A percentile compares a stretch with the other conserved stretches of the same genome.
phyloP scores from a whole-genome alignment of 2,113 vertebrate genomes.

The Circaetus cinerascens region DNA sequence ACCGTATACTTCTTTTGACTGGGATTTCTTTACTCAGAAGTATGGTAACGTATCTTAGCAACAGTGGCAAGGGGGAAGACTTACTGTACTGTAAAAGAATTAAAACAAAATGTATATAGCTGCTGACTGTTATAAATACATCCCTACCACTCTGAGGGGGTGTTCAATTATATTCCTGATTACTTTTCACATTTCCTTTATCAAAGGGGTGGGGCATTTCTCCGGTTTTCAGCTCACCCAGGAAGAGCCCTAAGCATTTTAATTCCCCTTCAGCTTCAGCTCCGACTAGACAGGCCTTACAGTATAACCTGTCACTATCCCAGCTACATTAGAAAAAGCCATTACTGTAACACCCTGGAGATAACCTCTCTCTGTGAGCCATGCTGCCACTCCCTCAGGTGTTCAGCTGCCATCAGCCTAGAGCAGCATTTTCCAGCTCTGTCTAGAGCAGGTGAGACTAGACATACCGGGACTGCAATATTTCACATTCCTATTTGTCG shows the following conservation, averaged over 20 bases:
- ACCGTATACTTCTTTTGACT: background rate
- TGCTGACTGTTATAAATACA: slow-evolving; percentile 63
- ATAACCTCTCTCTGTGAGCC: background rate
- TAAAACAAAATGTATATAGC: slow-evolving; percentile 61
- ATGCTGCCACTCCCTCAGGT: slow-evolving; percentile 2
- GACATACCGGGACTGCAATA: background rate
- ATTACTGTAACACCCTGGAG: background rate
- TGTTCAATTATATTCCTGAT: slow-evolving; percentile 50
- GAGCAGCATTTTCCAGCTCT: background rate
- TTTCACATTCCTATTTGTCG: background rate
- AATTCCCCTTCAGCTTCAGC: background rate
- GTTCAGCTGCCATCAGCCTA: background rate
- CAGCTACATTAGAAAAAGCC: background rate
- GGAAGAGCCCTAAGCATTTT: background rate
- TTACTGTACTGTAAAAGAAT: slow-evolving; percentile 59
- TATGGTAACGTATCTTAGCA: slow-evolving; percentile 58
- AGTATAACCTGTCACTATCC: background rate
- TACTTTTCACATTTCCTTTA: slow-evolving; percentile 31
- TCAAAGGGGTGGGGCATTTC: background rate
- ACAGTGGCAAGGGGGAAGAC: slow-evolving; percentile 37
- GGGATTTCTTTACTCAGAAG: slow-evolving; percentile 37
- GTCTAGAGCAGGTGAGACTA: background rate
- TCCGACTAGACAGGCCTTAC: background rate
- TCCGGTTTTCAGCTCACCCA: background rate
- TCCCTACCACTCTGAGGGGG: slow-evolving; percentile 40